These are phyloP conservation scores for Heliconius hortense DNA, from an alignment of 2,888 invertebrate species.

Conservation along the genomic window DNA sequence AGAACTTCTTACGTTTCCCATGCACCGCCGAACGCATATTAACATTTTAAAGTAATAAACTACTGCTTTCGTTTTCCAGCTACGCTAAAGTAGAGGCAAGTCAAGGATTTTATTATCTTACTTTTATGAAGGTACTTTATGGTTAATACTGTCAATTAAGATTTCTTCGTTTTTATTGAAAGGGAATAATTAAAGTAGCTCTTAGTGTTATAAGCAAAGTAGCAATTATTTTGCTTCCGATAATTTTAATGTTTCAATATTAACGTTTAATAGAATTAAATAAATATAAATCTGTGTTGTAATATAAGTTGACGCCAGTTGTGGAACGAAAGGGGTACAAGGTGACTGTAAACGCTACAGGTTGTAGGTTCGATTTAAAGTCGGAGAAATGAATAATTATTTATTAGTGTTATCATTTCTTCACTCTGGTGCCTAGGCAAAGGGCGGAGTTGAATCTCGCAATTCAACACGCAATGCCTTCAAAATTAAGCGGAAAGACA, in stretches of 20 bases:
- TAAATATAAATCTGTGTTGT: not conserved
- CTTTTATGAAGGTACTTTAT: conserved; percentile 43
- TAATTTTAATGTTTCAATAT: conserved; percentile 29
- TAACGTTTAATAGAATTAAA: not conserved
- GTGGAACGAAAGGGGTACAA: no score
- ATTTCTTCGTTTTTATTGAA: conserved; percentile 39
- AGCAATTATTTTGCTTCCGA: conserved; percentile 33
- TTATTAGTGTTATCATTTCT: no score
- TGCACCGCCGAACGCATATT: conserved; percentile 36
- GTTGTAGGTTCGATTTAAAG: no score
- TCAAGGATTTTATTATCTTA: conserved; percentile 41
- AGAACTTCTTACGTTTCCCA: conserved; percentile 27
- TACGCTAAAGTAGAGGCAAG: conserved; percentile 38
- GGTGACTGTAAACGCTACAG: no score
- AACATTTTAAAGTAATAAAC: conserved; percentile 43
- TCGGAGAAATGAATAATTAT: no score
- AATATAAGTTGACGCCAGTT: not conserved
- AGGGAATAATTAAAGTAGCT: conserved; percentile 37
- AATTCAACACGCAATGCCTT: no score
- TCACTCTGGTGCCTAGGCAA: no score
- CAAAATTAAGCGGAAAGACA: no score
- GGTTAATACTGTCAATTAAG: conserved; percentile 41
- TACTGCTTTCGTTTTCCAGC: conserved; percentile 40
- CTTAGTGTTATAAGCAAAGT: conserved; percentile 35
- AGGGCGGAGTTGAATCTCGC: no score